phyloP scores from a whole-genome alignment of 2,113 vertebrate genomes.

The Oryctolagus cuniculus region mOryCun1.1 NC_091441.1:42741001-42741500 shows the following conservation, averaged over 20 bases:
- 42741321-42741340: neutral
- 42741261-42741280: neutral
- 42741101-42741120: fast-evolving
- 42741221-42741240: neutral
- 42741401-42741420: neutral
- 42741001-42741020: neutral
- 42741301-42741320: neutral
- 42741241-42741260: neutral
- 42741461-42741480: neutral
- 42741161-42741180: conserved; percentile 14
- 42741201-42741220: neutral
- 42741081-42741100: neutral
- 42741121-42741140: neutral
- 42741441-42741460: neutral
- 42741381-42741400: conserved; percentile 36
- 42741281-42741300: neutral
- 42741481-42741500: neutral
- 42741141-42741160: neutral
- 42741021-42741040: neutral
- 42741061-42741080: no score
- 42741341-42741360: neutral
- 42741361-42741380: neutral
- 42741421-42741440: neutral
- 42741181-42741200: neutral
- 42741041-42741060: neutral